These are phyloP conservation scores for Aspidapion aeneum DNA, from an alignment of 2,888 invertebrate species.

Conservation along the genomic window DNA sequence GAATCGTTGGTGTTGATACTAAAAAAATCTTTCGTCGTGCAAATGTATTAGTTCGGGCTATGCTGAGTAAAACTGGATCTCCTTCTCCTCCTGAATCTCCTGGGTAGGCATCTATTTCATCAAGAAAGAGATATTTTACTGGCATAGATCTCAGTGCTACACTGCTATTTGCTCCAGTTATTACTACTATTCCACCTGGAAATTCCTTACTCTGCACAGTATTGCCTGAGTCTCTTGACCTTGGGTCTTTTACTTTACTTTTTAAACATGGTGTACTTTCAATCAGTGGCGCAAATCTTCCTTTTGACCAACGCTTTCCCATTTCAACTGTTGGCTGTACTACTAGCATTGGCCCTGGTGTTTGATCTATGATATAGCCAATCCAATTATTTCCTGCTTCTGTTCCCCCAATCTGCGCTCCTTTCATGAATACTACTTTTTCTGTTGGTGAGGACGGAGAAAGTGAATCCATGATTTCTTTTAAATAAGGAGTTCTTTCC, in stretches of 20 bases:
- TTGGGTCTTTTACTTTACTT: too few relatives aligned
- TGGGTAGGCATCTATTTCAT: slow-evolving; percentile 10
- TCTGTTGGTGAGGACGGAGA: slow-evolving; percentile 12
- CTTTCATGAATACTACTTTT: slow-evolving; percentile 16
- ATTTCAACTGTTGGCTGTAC: slow-evolving; percentile 17
- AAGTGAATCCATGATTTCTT: slow-evolving; percentile 17
- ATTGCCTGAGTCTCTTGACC: slow-evolving; percentile 12
- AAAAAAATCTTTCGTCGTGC: slow-evolving; percentile 14
- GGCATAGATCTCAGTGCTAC: slow-evolving; percentile 10
- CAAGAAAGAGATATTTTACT: slow-evolving; percentile 13
- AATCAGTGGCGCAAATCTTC: too few relatives aligned
- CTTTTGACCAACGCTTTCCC: too few relatives aligned
- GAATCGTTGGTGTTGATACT: slow-evolving; percentile 16
- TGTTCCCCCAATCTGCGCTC: slow-evolving; percentile 16
- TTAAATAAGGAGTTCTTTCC: too few relatives aligned
- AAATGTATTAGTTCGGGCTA: slow-evolving; percentile 14
- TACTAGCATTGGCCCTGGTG: slow-evolving; percentile 13
- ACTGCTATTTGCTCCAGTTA: slow-evolving; percentile 11
- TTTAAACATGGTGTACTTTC: too few relatives aligned
- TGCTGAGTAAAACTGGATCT: slow-evolving; percentile 12
- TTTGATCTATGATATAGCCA: slow-evolving; percentile 14
- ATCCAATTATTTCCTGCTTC: slow-evolving; percentile 16
- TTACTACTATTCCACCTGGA: slow-evolving; percentile 13
- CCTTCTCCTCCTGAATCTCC: slow-evolving; percentile 15
- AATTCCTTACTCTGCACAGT: slow-evolving; percentile 12